phyloP scores from a whole-genome alignment of 2,797 vertebrate genomes.

The Sebastes kiyomatsui region DNA sequence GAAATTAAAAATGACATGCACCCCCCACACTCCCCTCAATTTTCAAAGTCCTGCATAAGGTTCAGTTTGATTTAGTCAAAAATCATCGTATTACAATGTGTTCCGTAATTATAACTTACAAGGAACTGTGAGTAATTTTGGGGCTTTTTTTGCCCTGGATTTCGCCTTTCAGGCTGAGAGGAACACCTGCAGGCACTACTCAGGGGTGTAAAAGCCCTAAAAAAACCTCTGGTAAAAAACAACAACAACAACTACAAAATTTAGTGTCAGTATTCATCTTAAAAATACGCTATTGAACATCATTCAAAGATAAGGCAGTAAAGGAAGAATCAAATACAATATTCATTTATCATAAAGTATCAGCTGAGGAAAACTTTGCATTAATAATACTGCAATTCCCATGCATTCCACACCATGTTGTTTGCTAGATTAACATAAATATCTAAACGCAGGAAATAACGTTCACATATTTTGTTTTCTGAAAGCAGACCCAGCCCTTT shows the following conservation, averaged over 20 bases:
- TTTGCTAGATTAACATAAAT: not conserved
- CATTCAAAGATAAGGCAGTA: not conserved
- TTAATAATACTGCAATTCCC: too few species aligned
- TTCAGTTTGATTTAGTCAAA: not conserved
- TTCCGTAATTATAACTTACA: not conserved
- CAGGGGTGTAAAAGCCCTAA: not conserved
- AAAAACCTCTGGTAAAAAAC: too few species aligned
- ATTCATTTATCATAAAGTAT: not conserved
- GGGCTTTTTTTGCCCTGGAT: not conserved
- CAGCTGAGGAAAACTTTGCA: not conserved
- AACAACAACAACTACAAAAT: too few species aligned
- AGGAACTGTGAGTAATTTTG: not conserved
- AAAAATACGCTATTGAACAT: not conserved
- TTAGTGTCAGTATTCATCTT: not conserved
- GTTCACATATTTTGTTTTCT: not conserved
- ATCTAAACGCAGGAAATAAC: not conserved
- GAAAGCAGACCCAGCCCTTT: not conserved
- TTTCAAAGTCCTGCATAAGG: not conserved
- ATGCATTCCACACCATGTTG: not conserved
- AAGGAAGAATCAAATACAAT: not conserved
- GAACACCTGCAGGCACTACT: not conserved
- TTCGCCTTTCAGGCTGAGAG: not conserved
- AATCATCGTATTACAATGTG: not conserved
- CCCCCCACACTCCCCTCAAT: not conserved
- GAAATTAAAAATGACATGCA: not conserved